Evolutionary conservation across 2,888 invertebrate species (phyloP), one percentile per base, ranked within the genome.

Genomic region (Phyto melanocephala): DNA sequence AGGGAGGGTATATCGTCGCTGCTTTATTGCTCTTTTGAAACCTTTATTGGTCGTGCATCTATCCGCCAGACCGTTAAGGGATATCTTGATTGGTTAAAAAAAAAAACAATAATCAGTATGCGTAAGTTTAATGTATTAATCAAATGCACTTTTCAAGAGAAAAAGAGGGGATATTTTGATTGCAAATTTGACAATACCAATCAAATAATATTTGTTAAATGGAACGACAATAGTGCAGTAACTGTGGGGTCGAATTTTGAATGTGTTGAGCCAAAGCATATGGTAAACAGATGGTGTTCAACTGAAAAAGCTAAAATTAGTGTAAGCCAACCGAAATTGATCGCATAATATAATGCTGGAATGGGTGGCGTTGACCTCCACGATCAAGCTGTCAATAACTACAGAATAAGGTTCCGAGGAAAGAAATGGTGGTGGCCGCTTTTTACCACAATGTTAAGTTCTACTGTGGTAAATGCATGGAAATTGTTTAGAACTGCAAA

Each of bases 381-480:
- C 13, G 62, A 74, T 74, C 28, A 74, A 45, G 33, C 63, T 45
- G 20, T 54, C 28, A 63, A 45, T 74, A 56, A 63, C 13, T 63
- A 63, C 33, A 50, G 56, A 50, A 78, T 78, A 24, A 78, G 70
- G 45, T 56, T 74, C 22, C 33, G 45, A 24, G 74, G 63, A 54
- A 74, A 63, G 54, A 74, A 74, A 28, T 65, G 75, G 47, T 65
- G 65, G 56, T 75, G 56, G 24, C 65, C 75, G 33, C 63, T 74
- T 42, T 74, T 74, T 35, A 74, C 54, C 35, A 40, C 63, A 74
- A 74, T 63, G 54, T 47, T 75, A 22, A 47, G 35, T 47, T 75
- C 56, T 35, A 47, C 35, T 58, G 56, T 75, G 15, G 47, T 65
- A n/a, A 52, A 72, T 52, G 72, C 62, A 42, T 72, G 62, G 62